Base-by-base conservation (phyloP, 2,888 invertebrate species). In the Eumerus sabulonum region DNA sequence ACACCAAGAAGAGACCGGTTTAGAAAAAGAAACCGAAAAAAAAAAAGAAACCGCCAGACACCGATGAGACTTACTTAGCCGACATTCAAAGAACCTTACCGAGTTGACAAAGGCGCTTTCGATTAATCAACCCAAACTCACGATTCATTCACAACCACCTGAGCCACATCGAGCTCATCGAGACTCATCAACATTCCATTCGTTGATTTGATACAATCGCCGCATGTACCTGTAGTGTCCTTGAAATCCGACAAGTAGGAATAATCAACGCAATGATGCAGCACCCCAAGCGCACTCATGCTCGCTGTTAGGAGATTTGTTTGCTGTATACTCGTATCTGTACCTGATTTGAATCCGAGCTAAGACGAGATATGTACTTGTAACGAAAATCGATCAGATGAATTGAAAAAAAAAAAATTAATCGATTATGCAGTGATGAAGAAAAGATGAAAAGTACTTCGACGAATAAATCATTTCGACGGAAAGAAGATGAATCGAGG, bases 111-210 rank as follows among this genome's bases (percentile, higher is more conserved):
- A 47, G 59, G 47, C 35, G 36, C 13, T 44, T 27, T 56, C 13
- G 40, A 14, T 11, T 57, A 7, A 27, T 27, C 27, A 59, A 14
- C 35, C 27, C 42, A 45, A 57, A 57, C 14, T 42, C 13, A 27
- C 42, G 42, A 18, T 38, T 36, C 14, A 48, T 48, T 60, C 60
- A 60, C 38, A 59, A 13, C 48, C 18, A 50, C 17, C 62, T 51
- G 17, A 59, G 9, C 48, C 18, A 50, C 17, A 50, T 51, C 27
- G 27, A 27, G 27, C n/a, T 27, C 27, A 27, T 27, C 27, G 27
- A 27, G 27, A 27, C 27, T 67, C 50, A 67, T 67, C 57, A 67
- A 42, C 42, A 57, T 50, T 57, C 44, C 67, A 50, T 27, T 57
- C 57, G 40, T 38, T 56, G 56, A 56, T 48, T 54, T 56, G 17